Base-by-base conservation (phyloP, 2,797 vertebrate species). In the Phrynocephalus vlangalii region DNA sequence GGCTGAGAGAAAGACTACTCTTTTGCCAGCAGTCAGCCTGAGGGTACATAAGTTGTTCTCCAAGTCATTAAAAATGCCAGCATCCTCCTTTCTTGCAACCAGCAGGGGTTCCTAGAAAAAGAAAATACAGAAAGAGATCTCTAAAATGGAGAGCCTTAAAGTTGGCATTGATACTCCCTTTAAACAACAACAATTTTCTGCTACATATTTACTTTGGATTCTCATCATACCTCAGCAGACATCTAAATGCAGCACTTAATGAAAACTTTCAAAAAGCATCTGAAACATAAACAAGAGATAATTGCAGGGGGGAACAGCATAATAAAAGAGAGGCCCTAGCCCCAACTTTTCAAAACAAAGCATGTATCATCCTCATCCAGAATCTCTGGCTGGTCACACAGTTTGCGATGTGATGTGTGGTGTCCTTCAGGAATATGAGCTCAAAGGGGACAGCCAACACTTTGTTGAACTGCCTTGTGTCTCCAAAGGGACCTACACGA, bases 21-120 rank as follows among this genome's bases (percentile, higher is more conserved):
- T 20, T 30, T 89, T 93, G 91, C 86, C 90, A 89, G 26, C 6
- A 88, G 50, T 73, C 13, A 18, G 28, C 90, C 76, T 82, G 67
- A 91, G 88, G 18, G 9, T 9, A 77, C 9, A 24, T 83, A 79
- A 85, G 6, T 75, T 68, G 26, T 85, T 88, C 87, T 87, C 85
- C 33, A 38, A 83, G 6, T 88, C 87, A 86, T 77, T 83, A 92
- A 91, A 93, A 91, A 78, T 63, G 60, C 50, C 9, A 67, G 48
- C 18, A 84, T 90, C 1, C 10, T 80, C 72, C 90, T 91, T 82
- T 90, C 84, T 88, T 18, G 6, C 26, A 84, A 20, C 6, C 86
- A 89, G 79, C 28, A 1, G 86, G 52, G 28, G 88, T 87, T 6
- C 50, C 71, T 48, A 60, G 26, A 28, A 71, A 10, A 80, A 33